phyloP scores from a whole-genome alignment of 2,113 vertebrate genomes.

The Probosciger aterrimus region DNA sequence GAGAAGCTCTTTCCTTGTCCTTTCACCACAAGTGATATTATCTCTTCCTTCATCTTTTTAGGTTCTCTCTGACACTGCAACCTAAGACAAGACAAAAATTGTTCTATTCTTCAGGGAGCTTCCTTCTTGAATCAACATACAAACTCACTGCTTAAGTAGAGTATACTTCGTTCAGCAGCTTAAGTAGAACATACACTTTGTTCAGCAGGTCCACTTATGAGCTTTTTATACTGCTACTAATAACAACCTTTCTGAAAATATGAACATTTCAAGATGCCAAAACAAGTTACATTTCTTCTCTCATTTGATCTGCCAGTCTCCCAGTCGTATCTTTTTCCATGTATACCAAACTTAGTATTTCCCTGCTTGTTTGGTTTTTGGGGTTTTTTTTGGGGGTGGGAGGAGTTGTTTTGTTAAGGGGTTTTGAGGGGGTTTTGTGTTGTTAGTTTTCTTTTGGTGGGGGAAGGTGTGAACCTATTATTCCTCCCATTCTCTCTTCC shows the following conservation, averaged over 20 bases:
- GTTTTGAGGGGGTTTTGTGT: neutral
- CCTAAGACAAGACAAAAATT: neutral
- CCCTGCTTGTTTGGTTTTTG: neutral
- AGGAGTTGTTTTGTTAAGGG: neutral
- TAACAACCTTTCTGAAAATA: neutral
- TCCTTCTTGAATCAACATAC: neutral
- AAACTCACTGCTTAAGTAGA: neutral
- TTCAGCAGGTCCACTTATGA: neutral
- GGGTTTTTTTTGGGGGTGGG: neutral
- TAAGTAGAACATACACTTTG: accelerated
- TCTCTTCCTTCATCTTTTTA: neutral
- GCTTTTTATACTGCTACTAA: neutral
- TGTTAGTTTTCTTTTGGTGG: neutral
- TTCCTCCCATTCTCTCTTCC: neutral
- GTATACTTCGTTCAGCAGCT: neutral
- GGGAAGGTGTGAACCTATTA: neutral
- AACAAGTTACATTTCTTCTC: neutral
- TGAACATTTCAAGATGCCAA: neutral
- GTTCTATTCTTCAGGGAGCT: neutral
- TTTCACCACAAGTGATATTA: neutral
- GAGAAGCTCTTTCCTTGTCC: neutral
- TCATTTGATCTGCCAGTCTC: neutral
- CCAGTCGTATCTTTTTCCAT: neutral
- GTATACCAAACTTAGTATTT: neutral
- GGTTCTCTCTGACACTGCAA: neutral